These are phyloP conservation scores for Syngnathus typhle DNA, from an alignment of 2,113 vertebrate species.

Conservation along the genomic window DNA sequence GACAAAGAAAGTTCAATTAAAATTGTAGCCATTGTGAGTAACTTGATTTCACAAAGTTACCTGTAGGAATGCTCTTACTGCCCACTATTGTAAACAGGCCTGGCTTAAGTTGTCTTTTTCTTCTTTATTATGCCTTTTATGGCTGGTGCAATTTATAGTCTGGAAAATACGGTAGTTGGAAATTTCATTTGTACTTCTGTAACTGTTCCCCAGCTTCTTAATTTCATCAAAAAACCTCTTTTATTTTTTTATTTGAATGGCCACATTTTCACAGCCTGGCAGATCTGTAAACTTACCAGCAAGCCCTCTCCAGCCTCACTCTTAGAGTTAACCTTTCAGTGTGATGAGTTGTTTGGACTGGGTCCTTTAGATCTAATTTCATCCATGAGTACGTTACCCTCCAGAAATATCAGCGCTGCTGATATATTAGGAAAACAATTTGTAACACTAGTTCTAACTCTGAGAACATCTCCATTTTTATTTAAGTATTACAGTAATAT, in stretches of 20 bases:
- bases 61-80: too few relatives aligned
- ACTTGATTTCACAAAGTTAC: too few relatives aligned
- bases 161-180: too few relatives aligned
- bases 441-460: background rate
- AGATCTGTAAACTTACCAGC: background rate
- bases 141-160: too few relatives aligned
- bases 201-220: too few relatives aligned
- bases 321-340: background rate
- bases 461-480: background rate
- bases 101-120: too few relatives aligned
- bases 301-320: background rate
- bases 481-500: slow-evolving; percentile 4
- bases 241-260: too few relatives aligned
- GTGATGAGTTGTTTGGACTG: background rate
- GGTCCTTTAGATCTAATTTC: background rate
- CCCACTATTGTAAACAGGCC: too few relatives aligned
- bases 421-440: slow-evolving; percentile 10
- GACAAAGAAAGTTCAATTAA: too few relatives aligned
- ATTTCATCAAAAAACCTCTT: background rate
- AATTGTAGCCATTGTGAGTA: too few relatives aligned
- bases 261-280: background rate
- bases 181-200: too few relatives aligned
- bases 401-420: background rate
- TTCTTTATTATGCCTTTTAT: too few relatives aligned
- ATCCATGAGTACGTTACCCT: background rate